Percentiles rank a stretch among this genome's conserved stretches.
Conservation (phyloP, 2,797 vertebrate species). For the Crotalus adamanteus region DNA sequence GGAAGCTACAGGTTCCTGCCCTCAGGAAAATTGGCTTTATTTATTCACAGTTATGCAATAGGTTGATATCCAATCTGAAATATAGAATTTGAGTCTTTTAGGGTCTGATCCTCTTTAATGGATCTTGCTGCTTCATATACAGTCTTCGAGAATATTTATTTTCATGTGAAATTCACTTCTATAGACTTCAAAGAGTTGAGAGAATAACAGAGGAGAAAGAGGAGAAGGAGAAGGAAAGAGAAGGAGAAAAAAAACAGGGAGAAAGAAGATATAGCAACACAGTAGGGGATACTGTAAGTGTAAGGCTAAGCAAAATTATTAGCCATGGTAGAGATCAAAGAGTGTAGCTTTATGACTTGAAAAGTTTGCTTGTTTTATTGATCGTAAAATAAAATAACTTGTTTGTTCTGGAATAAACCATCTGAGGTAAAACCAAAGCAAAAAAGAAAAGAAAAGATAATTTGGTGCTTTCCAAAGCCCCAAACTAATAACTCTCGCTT, state of each 20-base stretch:
- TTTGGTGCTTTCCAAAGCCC: constrained; percentile 24
- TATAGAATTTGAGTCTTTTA: not conserved
- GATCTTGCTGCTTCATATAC: constrained; percentile 2
- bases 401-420: constrained; percentile 60
- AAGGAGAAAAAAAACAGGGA: not conserved
- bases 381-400: constrained; percentile 65
- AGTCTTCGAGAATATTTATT: not conserved
- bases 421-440: constrained; percentile 43
- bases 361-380: constrained; percentile 64
- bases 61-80: not conserved
- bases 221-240: not conserved
- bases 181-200: constrained; percentile 10
- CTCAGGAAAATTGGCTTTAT: not conserved
- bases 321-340: constrained; percentile 50
- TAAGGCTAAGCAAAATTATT: constrained; percentile 44
- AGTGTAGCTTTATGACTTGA: constrained; percentile 57
- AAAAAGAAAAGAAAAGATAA: not conserved
- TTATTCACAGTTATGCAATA: not conserved
- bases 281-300: constrained; percentile 5
- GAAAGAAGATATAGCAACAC: constrained; percentile 24
- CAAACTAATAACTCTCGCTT: constrained; percentile 62
- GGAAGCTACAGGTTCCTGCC: not conserved
- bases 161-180: constrained; percentile 15
- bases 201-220: constrained; percentile 1
- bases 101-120: not conserved